Conservation (phyloP, 2,888 invertebrate genomes). For the Dastarcus helophoroides region DNA sequence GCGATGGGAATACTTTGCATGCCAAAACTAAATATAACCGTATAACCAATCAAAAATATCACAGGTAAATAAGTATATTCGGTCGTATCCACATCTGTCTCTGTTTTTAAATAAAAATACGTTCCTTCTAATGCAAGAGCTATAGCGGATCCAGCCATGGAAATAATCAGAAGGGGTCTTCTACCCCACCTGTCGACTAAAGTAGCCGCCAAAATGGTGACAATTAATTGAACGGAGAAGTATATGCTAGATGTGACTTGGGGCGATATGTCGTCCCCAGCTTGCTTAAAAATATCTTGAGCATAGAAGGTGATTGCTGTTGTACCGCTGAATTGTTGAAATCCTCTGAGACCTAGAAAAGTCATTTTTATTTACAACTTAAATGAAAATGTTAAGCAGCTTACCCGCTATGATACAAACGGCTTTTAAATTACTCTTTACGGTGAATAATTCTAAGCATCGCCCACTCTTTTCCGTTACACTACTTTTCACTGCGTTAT, state of each 20-base stretch:
- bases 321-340: slow-evolving; percentile 46
- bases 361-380: too few species aligned
- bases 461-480: slow-evolving; percentile 41
- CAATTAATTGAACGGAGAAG: slow-evolving; percentile 44
- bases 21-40: slow-evolving; percentile 42
- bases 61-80: slow-evolving; percentile 37
- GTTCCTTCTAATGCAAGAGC: slow-evolving; percentile 35
- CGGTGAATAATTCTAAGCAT: slow-evolving; percentile 44
- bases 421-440: slow-evolving; percentile 49
- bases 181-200: slow-evolving; percentile 48
- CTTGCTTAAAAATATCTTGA: slow-evolving; percentile 38
- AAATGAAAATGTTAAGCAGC: too few species aligned
- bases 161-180: slow-evolving; percentile 41
- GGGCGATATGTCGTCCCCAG: slow-evolving; percentile 35
- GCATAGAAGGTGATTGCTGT: slow-evolving; percentile 52
- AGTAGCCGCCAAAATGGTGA: slow-evolving; percentile 43
- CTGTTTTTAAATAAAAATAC: slow-evolving; percentile 38
- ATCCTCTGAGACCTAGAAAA: slow-evolving; percentile 38
- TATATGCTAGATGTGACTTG: slow-evolving; percentile 27
- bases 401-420: slow-evolving; percentile 48
- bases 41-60: slow-evolving; percentile 37
- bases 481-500: slow-evolving; percentile 27
- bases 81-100: slow-evolving; percentile 28
- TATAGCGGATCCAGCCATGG: slow-evolving; percentile 37
- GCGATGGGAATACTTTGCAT: slow-evolving; percentile 43